Evolutionary conservation across 2,888 invertebrate genomes (phyloP).

Genomic region (Volucella bombylans): DNA sequence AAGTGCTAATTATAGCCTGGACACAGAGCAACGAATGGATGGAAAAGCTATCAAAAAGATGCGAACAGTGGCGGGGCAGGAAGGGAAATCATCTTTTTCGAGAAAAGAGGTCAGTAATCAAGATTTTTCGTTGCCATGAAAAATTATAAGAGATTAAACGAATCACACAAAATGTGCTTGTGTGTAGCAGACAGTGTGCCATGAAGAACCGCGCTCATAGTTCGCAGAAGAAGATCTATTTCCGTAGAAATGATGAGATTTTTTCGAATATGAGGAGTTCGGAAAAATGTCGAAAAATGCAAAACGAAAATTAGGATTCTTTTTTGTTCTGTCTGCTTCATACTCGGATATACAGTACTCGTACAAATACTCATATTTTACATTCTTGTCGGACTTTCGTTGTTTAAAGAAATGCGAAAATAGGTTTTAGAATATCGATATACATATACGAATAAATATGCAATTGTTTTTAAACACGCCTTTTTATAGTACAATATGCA

Average conservation of each 20-base stretch:
- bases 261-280: conserved; percentile 38
- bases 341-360: neutral
- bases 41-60: neutral
- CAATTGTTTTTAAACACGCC: too few relatives aligned
- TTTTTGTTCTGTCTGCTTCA: neutral
- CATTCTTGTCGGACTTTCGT: too few relatives aligned
- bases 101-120: conserved; percentile 73
- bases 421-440: too few relatives aligned
- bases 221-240: conserved; percentile 62
- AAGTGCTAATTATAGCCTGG: conserved; percentile 42
- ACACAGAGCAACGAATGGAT: neutral
- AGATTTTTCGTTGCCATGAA: conserved; percentile 70
- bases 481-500: too few relatives aligned
- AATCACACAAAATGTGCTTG: conserved; percentile 64
- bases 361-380: too few relatives aligned
- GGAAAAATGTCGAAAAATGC: conserved; percentile 26
- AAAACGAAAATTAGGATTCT: conserved; percentile 6
- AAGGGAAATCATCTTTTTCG: conserved; percentile 26
- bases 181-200: conserved; percentile 60
- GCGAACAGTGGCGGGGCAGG: neutral
- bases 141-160: conserved; percentile 71
- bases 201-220: conserved; percentile 46
- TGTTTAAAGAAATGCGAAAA: too few relatives aligned
- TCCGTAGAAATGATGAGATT: conserved; percentile 58
- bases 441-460: too few relatives aligned